Evolutionary conservation across 2,113 vertebrate species (phyloP).

Genomic region (Saccopteryx leptura): DNA sequence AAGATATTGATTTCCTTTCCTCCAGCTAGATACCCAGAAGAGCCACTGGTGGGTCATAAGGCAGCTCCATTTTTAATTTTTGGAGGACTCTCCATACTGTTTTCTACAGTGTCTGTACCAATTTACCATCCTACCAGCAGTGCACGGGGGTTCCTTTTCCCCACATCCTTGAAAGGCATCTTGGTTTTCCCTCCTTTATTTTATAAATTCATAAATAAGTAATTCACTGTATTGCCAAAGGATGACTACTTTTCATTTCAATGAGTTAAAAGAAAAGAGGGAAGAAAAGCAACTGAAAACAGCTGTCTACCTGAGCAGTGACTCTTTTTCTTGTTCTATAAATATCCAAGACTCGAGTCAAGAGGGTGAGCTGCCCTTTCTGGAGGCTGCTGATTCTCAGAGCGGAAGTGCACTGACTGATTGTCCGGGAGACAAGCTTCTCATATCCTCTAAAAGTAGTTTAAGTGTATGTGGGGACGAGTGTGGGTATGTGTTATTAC

Average conservation of each 20-base stretch:
- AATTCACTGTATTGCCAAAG: background rate
- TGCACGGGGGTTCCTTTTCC: background rate
- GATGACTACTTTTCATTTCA: slow-evolving; percentile 47
- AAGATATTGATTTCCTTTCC: background rate
- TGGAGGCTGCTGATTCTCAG: slow-evolving; percentile 41
- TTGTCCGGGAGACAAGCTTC: slow-evolving; percentile 46
- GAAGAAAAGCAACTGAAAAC: background rate
- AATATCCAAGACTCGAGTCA: slow-evolving; percentile 63
- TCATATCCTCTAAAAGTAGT: slow-evolving; percentile 56
- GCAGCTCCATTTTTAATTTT: background rate
- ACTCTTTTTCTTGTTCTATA: slow-evolving; percentile 60
- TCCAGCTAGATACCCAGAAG: background rate
- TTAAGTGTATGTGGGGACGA: slow-evolving; percentile 52
- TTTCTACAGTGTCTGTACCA: background rate
- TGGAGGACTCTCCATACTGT: background rate
- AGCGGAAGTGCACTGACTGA: slow-evolving; percentile 45
- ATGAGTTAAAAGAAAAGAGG: slow-evolving; percentile 44
- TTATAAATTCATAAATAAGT: slow-evolving; percentile 25
- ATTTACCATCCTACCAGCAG: background rate
- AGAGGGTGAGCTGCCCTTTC: slow-evolving; percentile 14
- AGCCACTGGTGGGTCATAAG: background rate
- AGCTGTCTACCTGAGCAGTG: slow-evolving; percentile 20
- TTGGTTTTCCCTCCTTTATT: slow-evolving; percentile 20
- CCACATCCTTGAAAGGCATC: background rate
- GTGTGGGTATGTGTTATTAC: slow-evolving; percentile 45